Evolutionary conservation across 1,140 invertebrate genomes (phyloP), one percentile per base, ranked within the genome.

Genomic region (Probaryconus sp.): DNA sequence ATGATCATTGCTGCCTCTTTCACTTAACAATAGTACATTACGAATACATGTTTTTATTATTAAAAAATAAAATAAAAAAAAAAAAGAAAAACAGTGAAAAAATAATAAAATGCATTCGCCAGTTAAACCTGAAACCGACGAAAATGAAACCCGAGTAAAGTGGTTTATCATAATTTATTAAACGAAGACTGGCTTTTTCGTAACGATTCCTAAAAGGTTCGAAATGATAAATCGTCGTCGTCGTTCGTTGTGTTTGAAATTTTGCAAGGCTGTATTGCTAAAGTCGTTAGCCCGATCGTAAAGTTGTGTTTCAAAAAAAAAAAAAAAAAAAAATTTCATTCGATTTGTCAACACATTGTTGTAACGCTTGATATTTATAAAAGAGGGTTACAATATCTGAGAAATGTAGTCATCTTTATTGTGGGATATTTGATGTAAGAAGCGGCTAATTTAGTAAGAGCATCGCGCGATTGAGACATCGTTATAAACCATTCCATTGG

Each of bases 381-480:
- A 64, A 65, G 21, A n/a, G 20, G 47, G 28, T 50, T 21, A 28
- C 42, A 26, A 20, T n/a, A 20, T 38, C 40, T 16, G 21, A 20
- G 13, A 11, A 9, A 65, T 73, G 51, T n/a, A 61, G 69, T 73
- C 69, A 65, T 73, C 61, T 67, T 73, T 73, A 73, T 73, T 67
- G 69, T 55, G 40, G 55, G 60, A 72, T 60, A 47, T 61, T 77
- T 58, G 53, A 58, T 64, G 67, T 35, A 67, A 67, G 69, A 47
- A 50, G 68, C 48, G 58, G 65, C 72, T 78, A 83, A 82, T 83
- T 82, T 82, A 80, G 83, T 73, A 84, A 84, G 76, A 80, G 73
- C 69, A 55, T 60, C 31, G 73, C 58, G 67, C 74, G 79, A 83
- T 85, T 83, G 79, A 80, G 81, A 79, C 81, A 84, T 81, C 79